These are phyloP conservation scores for Centropyge bicolor DNA, from an alignment of 2,797 vertebrate species.

Conservation along the genomic window DNA sequence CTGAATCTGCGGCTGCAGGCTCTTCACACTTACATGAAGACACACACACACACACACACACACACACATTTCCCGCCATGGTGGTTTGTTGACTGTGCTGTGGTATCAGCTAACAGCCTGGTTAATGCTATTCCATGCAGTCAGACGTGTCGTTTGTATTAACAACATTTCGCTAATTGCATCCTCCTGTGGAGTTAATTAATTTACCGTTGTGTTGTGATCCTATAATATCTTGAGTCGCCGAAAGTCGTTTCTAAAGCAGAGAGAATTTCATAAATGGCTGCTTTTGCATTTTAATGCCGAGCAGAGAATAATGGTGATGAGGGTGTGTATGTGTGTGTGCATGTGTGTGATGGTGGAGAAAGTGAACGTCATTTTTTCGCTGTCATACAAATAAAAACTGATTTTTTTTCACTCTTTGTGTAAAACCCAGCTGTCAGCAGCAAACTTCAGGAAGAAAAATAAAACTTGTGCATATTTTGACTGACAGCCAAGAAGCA, in stretches of 20 bases:
- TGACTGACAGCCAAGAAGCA: slow-evolving; percentile 16
- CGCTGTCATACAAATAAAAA: slow-evolving; percentile 37
- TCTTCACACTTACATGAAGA: not conserved
- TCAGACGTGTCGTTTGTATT: slow-evolving; percentile 56
- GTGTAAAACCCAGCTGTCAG: slow-evolving; percentile 41
- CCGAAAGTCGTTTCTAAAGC: slow-evolving; percentile 53
- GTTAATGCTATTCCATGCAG: slow-evolving; percentile 56
- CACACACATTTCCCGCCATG: not conserved
- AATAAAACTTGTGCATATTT: not conserved
- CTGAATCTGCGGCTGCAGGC: slow-evolving; percentile 27
- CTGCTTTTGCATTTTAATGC: slow-evolving; percentile 56
- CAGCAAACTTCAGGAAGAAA: slow-evolving; percentile 15
- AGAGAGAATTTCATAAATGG: slow-evolving; percentile 58
- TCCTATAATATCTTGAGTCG: slow-evolving; percentile 55
- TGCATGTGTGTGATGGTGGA: no score
- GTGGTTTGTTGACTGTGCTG: slow-evolving; percentile 23
- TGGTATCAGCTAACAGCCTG: slow-evolving; percentile 48
- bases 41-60: not conserved
- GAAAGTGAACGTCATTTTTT: slow-evolving; percentile 34
- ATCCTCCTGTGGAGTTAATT: slow-evolving; percentile 70
- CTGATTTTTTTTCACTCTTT: not conserved
- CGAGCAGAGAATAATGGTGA: slow-evolving; percentile 40
- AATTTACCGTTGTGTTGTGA: slow-evolving; percentile 60
- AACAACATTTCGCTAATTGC: slow-evolving; percentile 72
- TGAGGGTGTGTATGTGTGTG: not conserved